phyloP scores from a whole-genome alignment of 2,113 vertebrate species.

The Brevimyrus niger region DNA sequence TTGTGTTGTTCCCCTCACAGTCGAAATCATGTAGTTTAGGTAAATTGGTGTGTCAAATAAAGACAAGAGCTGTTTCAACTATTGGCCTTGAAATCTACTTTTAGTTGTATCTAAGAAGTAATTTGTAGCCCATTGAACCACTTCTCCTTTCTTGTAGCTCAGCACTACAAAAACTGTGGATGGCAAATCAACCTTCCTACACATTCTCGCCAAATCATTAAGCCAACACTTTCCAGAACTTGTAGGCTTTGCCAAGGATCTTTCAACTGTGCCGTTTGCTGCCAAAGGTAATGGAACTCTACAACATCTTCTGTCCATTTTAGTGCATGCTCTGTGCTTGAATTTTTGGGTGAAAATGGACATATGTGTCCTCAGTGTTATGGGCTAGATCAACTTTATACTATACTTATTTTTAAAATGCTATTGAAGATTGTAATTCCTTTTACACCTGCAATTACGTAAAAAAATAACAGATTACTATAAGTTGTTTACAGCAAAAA shows the following conservation, averaged over 20 bases:
- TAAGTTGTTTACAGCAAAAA: neutral
- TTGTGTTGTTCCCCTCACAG: neutral
- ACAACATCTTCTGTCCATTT: neutral
- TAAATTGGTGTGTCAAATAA: neutral
- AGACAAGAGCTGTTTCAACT: neutral
- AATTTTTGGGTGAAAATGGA: neutral
- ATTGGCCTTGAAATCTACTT: neutral
- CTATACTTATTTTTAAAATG: neutral
- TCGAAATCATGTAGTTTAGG: neutral
- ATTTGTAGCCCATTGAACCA: neutral
- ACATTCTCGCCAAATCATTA: constrained; percentile 96
- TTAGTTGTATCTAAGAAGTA: neutral
- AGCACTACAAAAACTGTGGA: constrained; percentile 97
- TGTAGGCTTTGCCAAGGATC: constrained; percentile 87
- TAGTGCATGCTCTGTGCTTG: neutral
- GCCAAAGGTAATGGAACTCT: constrained; percentile 77
- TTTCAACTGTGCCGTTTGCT: constrained; percentile 83
- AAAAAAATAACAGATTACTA: neutral
- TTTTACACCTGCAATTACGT: neutral
- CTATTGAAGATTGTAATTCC: neutral
- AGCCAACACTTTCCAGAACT: constrained; percentile 97
- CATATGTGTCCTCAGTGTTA: neutral
- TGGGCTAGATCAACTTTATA: neutral
- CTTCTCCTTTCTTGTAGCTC: constrained; percentile 58
- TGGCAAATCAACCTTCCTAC: constrained; percentile 94